These are phyloP conservation scores for Parasteatoda lunata DNA, from an alignment of 2,888 invertebrate genomes.

Conservation along the genomic window DNA sequence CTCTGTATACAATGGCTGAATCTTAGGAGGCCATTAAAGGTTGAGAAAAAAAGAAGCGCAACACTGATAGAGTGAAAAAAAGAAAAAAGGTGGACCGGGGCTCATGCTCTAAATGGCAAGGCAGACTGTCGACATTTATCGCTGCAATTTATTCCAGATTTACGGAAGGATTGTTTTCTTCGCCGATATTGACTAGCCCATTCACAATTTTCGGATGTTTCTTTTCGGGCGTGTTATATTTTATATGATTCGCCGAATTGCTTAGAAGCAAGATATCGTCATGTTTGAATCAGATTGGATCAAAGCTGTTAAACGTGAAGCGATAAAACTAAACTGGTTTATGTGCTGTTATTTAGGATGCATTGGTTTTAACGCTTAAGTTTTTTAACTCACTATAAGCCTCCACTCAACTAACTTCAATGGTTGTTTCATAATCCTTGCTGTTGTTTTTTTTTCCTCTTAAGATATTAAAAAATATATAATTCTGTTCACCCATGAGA, in stretches of 20 bases:
- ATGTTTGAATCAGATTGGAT: too few species aligned
- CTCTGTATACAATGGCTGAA: not conserved
- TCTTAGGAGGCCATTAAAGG: not conserved
- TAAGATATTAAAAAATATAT: too few species aligned
- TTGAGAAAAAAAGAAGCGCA: not conserved
- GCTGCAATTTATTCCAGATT: conserved; percentile 55
- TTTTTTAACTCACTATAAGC: too few species aligned
- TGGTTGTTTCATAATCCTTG: too few species aligned
- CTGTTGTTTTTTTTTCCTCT: too few species aligned
- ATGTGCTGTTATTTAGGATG: too few species aligned
- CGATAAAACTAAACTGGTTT: too few species aligned
- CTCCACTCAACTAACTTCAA: too few species aligned
- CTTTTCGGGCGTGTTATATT: not conserved
- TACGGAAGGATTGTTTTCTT: conserved; percentile 50
- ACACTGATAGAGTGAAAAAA: not conserved
- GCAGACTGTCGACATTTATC: conserved; percentile 40
- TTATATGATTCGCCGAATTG: not conserved
- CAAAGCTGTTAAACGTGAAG: too few species aligned
- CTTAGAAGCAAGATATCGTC: too few species aligned
- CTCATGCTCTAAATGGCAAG: conserved; percentile 30
- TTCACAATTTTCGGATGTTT: conserved; percentile 6
- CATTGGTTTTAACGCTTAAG: too few species aligned
- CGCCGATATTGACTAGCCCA: conserved; percentile 29
- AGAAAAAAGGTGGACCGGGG: not conserved
- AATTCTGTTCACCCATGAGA: too few species aligned